A percentile compares a stretch with the other conserved stretches of the same genome.
Evolutionary conservation across 2,113 vertebrate genomes (phyloP).

Genomic region (Catharus minimus): DNA sequence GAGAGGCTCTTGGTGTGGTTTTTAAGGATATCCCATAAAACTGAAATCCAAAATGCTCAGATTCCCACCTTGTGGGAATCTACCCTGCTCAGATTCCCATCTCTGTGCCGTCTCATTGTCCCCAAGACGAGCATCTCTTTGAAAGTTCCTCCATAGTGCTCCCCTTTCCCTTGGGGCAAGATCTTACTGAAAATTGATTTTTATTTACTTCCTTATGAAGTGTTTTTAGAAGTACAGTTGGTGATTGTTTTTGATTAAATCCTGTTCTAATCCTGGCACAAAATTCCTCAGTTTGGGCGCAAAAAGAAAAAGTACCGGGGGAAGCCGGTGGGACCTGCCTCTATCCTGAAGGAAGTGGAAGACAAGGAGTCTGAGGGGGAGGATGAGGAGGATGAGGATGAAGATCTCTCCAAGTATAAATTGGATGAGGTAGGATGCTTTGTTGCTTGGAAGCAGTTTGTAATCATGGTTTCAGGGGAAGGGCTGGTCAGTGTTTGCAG

Average conservation of each 20-base stretch:
- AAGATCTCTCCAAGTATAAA: conserved; percentile 97
- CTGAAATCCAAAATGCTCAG: fast-evolving
- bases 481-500: background rate
- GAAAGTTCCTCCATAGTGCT: background rate
- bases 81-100: too few species aligned
- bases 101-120: background rate
- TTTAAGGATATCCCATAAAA: background rate
- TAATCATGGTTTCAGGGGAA: background rate
- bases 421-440: conserved; percentile 82
- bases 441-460: background rate
- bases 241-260: background rate
- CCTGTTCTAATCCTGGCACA: background rate
- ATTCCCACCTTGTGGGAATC: background rate
- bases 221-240: background rate
- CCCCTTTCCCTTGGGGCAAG: background rate
- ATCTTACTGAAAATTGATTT: background rate
- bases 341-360: conserved; percentile 86
- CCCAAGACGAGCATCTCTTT: background rate
- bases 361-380: conserved; percentile 91
- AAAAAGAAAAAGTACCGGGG: conserved; percentile 98
- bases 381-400: conserved; percentile 93
- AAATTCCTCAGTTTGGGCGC: conserved; percentile 87
- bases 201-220: background rate
- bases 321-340: conserved; percentile 79
- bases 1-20: fast-evolving